Evolutionary conservation across 2,888 invertebrate genomes (phyloP), one percentile per base, ranked within the genome.

Genomic region (Hyposoter dolosus): DNA sequence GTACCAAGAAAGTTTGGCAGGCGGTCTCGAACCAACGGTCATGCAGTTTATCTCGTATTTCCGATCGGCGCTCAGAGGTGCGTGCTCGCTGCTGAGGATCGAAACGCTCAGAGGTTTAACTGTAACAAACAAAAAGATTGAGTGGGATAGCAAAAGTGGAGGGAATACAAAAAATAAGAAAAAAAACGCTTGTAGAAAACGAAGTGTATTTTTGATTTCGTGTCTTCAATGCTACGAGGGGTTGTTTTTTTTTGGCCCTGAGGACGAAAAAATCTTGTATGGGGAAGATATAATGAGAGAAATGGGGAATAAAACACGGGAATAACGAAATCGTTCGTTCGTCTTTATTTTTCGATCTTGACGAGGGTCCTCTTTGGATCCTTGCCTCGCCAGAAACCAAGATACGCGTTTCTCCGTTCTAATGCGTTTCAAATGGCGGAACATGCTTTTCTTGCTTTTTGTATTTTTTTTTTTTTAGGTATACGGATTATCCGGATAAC

Each of bases 1-100:
- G 96, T 96, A 97, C 98, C 98, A 98, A 0, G 97, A 96, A 87
- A 98, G 96, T 91, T 96, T 95, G 0, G 98, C 98, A 0, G 98
- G 97, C 0, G 98, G 98, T 87, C 98, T 95, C 4, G 98, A 98
- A 0, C 98, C 98, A 71, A 96, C 96, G 0, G 97, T 96, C 93
- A 97, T 96, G 93, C 98, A 98, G 53, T 96, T 97, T 88, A 98
- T 95, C 92, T 97, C 97, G 88, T 98, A 97, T 92, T 96, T 96
- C 91, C 97, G 95, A 87, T 97, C 97, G 0, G 98, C 98, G 50
- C 98, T 97, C 85, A 98, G 95, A 0, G 98, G 98, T 4, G 92
- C 92, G 90, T 97, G 97, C 92, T 97, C 97, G 92, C 97, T 96
- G 89, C 96, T 96, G 87, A 97, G 93, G 89, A 98, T 97, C 93